Evolutionary conservation across 2,888 invertebrate species (phyloP), one percentile per base, ranked within the genome.

Genomic region (Drosophila kuntzei): DNA sequence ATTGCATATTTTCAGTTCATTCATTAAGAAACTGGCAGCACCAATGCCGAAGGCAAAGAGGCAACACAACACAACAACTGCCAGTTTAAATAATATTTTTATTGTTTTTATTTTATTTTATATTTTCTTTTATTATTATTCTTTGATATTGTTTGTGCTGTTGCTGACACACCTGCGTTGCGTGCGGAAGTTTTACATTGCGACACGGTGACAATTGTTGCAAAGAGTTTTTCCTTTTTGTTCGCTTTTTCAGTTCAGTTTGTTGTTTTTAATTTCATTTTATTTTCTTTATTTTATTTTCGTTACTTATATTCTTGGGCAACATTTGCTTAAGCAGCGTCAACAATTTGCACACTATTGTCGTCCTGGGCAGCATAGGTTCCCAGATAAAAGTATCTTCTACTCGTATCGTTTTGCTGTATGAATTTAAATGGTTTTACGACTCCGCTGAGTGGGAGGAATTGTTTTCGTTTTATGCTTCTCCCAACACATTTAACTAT

Each of bases 391-490:
- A 59, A 72, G 72, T 75, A 86, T 75, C 76, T 78, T 64, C 70
- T 51, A 73, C 80, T 80, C 72, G 47, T 34, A 55, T 55, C 58
- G 67, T 8, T 54, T 55, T 62, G 41, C 63, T 60, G 65, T 84
- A 87, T 82, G 85, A 87, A 82, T 82, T 87, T 84, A 84, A 87
- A 82, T 87, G 81, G 79, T 78, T 87, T 87, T 73, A 76, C 78
- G 78, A 76, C 78, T 47, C 74, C 65, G 60, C 34, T 16, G 65
- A 73, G 78, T 61, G 64, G 41, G 36, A 60, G 34, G 36, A 76
- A 63, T 57, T 68, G 53, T 54, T 27, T 41, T 62, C 50, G 44
- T 47, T 49, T 50, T 66, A 32, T 55, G 9, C 18, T 39, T 51
- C 16, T 51, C 54, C 11, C 29, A 51, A 25, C 14, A 18, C 44